Base-by-base conservation (phyloP, 2,888 invertebrate genomes). In the Lithodes maja region DNA sequence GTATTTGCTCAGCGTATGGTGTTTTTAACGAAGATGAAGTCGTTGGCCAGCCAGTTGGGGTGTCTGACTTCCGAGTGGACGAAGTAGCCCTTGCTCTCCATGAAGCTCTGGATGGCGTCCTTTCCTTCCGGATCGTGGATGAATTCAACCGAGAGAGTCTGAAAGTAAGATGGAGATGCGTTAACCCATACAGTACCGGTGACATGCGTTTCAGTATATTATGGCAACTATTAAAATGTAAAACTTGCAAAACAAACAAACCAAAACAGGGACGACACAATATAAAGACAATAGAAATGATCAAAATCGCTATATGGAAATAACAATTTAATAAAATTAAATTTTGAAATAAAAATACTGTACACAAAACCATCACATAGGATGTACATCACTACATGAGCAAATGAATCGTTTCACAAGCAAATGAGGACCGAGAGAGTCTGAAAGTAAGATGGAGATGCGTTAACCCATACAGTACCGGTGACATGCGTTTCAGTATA, bases 1-100 rank as follows among this genome's bases (percentile, higher is more conserved):
- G 68, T 1, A 61, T 61, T 61, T 33, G 33, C n/a, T 85, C 68
- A 78, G 17, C 78, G 78, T 49, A 79, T 5, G 3, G 68, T 53
- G n/a, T 93, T 92, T 91, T 94, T 94, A 7, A 94, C 93, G 92
- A 95, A 94, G 91, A 95, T 94, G 90, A 94, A 93, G 92, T 95
- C 95, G 92, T 95, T 94, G 1, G 95, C 94, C 17, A 94, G 92
- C 93, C 94, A 94, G 83, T 94, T 93, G 0, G 92, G 91, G 92
- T 94, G 94, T 12, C 93, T 93, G 5, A 95, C 94, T 90, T 93
- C 94, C 77, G 93, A 93, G 80, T 94, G 92, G 12, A 94, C 93
- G 54, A 93, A 93, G 91, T 94, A 95, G 2, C 94, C 94, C 53
- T 93, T 93, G 9, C 92, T 92, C 52, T 93, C 93, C 94, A 95